These are phyloP conservation scores for Craniophora ligustri DNA, from an alignment of 2,888 invertebrate genomes.

Conservation along the genomic window DNA sequence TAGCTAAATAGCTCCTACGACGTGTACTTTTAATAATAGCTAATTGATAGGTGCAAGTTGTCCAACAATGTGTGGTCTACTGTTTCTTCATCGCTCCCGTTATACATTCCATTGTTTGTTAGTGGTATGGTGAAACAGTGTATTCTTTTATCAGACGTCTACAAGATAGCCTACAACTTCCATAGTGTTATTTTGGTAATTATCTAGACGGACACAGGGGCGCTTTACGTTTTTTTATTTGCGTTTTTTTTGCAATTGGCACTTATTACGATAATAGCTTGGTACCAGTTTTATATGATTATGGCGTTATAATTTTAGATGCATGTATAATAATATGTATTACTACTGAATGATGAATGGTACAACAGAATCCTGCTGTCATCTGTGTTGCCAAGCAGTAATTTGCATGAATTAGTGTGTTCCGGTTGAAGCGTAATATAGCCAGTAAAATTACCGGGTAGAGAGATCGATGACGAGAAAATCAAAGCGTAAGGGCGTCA, in stretches of 20 bases:
- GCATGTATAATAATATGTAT: too few species aligned
- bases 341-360: too few species aligned
- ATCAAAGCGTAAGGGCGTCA: constrained; percentile 5
- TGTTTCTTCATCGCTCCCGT: constrained; percentile 66
- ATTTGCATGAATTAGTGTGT: too few species aligned
- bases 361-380: too few species aligned
- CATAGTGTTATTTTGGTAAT: constrained; percentile 55
- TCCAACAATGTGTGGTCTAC: constrained; percentile 55
- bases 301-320: too few species aligned
- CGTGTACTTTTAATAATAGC: constrained; percentile 59
- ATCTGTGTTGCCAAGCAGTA: too few species aligned
- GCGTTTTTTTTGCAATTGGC: too few species aligned
- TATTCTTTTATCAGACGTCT: constrained; percentile 64
- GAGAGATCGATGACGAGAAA: too few species aligned
- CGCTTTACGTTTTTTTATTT: background rate
- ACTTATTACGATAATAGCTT: too few species aligned
- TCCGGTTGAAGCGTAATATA: too few species aligned
- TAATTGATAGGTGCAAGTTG: constrained; percentile 69
- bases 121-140: constrained; percentile 63
- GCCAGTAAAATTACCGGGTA: too few species aligned
- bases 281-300: too few species aligned
- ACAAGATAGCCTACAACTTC: constrained; percentile 59
- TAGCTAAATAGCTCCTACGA: constrained; percentile 50
- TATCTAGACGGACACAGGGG: constrained; percentile 18
- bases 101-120: constrained; percentile 68